Evolutionary conservation across 2,888 invertebrate species (phyloP).

Genomic region (Anodontia alba): DNA sequence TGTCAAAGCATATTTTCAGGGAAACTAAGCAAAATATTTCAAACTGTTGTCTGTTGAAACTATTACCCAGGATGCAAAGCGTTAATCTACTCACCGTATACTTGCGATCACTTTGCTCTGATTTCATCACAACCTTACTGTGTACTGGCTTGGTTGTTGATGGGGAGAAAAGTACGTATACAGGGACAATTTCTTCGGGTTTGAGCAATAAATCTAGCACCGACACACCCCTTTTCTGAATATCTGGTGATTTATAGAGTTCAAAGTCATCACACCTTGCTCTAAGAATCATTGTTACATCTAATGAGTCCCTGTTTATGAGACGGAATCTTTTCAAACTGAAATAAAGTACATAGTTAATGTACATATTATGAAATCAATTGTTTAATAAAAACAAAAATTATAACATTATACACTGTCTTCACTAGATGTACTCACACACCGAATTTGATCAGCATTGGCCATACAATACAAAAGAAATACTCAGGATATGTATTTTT

Average conservation of each 20-base stretch:
- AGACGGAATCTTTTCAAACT: constrained; percentile 52
- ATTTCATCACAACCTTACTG: constrained; percentile 69
- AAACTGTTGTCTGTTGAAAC: too few species aligned
- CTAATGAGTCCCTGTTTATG: constrained; percentile 30
- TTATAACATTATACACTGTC: too few species aligned
- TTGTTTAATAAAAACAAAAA: too few species aligned
- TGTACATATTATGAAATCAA: too few species aligned
- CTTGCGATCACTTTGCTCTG: constrained; percentile 18
- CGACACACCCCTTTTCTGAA: not conserved
- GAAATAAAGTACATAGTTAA: constrained; percentile 22
- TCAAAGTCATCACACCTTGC: constrained; percentile 34
- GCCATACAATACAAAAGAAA: too few species aligned
- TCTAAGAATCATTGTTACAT: constrained; percentile 33
- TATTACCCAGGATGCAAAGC: too few species aligned
- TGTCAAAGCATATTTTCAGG: too few species aligned
- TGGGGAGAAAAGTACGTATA: constrained; percentile 68
- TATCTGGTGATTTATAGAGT: not conserved
- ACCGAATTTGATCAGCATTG: too few species aligned
- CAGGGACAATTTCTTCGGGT: constrained; percentile 58
- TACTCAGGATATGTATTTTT: too few species aligned
- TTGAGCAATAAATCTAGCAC: constrained; percentile 37
- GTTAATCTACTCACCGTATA: constrained; percentile 3
- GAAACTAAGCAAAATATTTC: too few species aligned
- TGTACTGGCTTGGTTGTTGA: constrained; percentile 39
- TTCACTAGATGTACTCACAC: too few species aligned